These are phyloP conservation scores for Drosophila murphyi DNA, from an alignment of 1,140 invertebrate species.

Conservation along the genomic window DNA sequence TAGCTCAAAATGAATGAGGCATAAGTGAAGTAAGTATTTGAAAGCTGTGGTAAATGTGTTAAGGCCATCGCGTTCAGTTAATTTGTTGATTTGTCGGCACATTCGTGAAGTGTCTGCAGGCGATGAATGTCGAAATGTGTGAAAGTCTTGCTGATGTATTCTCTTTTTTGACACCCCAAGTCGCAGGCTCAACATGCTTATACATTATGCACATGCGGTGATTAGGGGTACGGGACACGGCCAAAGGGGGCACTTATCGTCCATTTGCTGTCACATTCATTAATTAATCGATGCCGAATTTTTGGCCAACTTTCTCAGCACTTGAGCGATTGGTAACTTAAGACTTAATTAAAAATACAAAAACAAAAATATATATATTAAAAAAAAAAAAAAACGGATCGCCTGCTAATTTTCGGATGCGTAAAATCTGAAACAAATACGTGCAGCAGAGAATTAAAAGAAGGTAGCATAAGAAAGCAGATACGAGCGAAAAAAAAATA, in stretches of 20 bases:
- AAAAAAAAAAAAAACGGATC: slow-evolving; percentile 23
- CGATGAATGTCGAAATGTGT: slow-evolving; percentile 47
- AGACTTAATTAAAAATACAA: slow-evolving; percentile 70
- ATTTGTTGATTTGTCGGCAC: slow-evolving; percentile 13
- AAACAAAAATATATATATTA: slow-evolving; percentile 1
- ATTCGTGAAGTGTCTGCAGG: slow-evolving; percentile 30
- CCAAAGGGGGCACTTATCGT: slow-evolving; percentile 55
- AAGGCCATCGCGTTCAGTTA: slow-evolving; percentile 9
- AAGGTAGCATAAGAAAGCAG: slow-evolving; percentile 19
- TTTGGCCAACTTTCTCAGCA: slow-evolving; percentile 47
- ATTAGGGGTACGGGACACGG: no score
- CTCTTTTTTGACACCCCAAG: not conserved
- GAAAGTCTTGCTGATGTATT: slow-evolving; percentile 24
- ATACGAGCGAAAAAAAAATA: not conserved
- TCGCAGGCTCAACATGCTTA: not conserved
- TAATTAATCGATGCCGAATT: slow-evolving; percentile 70
- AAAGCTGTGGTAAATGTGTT: not conserved
- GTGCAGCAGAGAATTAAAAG: slow-evolving; percentile 19
- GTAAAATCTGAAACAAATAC: slow-evolving; percentile 73
- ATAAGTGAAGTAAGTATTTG: not conserved
- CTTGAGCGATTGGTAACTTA: slow-evolving; percentile 70
- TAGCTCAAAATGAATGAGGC: not conserved
- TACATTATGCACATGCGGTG: no score
- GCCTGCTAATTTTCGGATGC: slow-evolving; percentile 68
- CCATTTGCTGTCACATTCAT: slow-evolving; percentile 82